These are phyloP conservation scores for Bolinopsis microptera DNA, from an alignment of 37 sponge, comb jelly and placozoan genomes.

Conservation along the genomic window DNA sequence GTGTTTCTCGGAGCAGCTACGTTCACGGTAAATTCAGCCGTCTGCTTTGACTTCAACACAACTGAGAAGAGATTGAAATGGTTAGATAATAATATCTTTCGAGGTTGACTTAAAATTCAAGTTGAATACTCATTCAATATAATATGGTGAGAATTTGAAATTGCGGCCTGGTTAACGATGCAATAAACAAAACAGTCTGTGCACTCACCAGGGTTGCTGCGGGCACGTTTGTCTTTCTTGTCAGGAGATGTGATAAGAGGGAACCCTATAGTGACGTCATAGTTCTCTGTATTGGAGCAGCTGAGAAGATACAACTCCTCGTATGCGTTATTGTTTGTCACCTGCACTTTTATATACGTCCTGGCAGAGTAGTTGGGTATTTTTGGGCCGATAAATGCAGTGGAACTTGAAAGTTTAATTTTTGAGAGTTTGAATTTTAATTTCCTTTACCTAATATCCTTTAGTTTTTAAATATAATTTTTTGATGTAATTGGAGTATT, in stretches of 20 bases:
- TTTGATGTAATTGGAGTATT: too few relatives aligned
- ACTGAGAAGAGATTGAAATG: not conserved
- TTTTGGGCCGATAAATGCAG: too few relatives aligned
- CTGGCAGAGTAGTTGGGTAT: not conserved
- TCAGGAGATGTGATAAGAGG: not conserved
- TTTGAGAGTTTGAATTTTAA: too few relatives aligned
- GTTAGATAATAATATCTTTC: not conserved
- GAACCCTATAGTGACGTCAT: not conserved
- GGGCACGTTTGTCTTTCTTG: not conserved
- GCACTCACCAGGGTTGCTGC: constrained; percentile 45
- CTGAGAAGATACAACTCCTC: not conserved
- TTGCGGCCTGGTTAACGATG: too few relatives aligned
- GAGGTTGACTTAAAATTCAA: too few relatives aligned
- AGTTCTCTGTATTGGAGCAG: constrained; percentile 27
- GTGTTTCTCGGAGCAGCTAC: not conserved
- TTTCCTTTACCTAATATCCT: too few relatives aligned
- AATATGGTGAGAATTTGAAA: too few relatives aligned
- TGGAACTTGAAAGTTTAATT: too few relatives aligned
- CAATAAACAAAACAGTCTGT: too few relatives aligned
- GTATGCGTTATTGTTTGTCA: constrained; percentile 3
- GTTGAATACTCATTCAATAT: too few relatives aligned
- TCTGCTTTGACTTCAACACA: not conserved
- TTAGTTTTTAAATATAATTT: too few relatives aligned
- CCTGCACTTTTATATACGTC: constrained; percentile 6
- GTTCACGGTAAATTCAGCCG: not conserved